Conservation (phyloP, 2,797 vertebrate genomes). For the Characodon lateralis region DNA sequence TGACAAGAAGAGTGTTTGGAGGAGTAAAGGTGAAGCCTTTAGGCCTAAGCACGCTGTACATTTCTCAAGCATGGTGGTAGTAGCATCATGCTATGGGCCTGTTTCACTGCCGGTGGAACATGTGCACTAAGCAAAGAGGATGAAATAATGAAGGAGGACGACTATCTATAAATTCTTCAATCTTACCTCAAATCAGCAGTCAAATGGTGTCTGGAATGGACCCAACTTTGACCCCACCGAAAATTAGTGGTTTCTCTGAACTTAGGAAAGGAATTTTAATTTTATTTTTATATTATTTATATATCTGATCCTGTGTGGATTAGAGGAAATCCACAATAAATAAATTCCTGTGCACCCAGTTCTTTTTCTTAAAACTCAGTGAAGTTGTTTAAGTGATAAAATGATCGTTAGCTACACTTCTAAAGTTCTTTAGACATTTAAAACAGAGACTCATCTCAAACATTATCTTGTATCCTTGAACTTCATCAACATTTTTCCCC, state of each 20-base stretch:
- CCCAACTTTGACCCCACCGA: neutral
- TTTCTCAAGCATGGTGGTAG: neutral
- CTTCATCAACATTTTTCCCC: conserved; percentile 31
- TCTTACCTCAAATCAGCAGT: neutral
- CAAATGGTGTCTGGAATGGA: neutral
- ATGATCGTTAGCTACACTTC: neutral
- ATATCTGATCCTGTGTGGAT: neutral
- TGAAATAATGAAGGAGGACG: neutral
- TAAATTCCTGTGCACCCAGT: neutral
- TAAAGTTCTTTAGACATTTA: too few species aligned
- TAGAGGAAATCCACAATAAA: neutral
- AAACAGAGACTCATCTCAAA: neutral
- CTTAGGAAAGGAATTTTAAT: too few species aligned
- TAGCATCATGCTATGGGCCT: neutral
- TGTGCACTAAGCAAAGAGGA: neutral
- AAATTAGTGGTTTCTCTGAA: neutral
- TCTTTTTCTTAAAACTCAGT: neutral
- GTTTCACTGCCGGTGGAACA: neutral
- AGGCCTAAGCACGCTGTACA: neutral
- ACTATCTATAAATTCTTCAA: neutral
- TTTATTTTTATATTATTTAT: neutral
- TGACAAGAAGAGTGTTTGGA: neutral
- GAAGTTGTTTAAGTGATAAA: neutral
- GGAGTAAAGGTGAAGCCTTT: too few species aligned
- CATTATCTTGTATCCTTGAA: conserved; percentile 7